phyloP scores from a whole-genome alignment of 2,113 vertebrate species.

The Pristiophorus japonicus region DNA sequence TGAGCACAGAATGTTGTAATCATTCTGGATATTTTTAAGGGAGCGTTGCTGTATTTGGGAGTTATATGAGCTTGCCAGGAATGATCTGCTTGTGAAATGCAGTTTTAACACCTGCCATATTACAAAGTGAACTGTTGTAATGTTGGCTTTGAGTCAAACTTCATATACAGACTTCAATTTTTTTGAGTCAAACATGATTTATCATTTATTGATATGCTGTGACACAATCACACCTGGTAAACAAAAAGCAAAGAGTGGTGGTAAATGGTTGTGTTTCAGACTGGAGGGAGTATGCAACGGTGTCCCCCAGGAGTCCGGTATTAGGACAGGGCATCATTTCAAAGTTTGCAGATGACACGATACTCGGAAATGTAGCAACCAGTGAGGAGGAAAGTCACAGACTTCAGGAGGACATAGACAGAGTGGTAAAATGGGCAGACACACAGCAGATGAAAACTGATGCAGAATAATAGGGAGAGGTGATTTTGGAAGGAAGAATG shows the following conservation, averaged over 20 bases:
- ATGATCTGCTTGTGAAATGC: not conserved
- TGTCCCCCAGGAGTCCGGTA: not conserved
- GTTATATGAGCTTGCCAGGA: not conserved
- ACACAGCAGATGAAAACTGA: not conserved
- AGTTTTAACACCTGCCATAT: not conserved
- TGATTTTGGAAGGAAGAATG: not conserved
- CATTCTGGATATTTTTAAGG: not conserved
- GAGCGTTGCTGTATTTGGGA: not conserved
- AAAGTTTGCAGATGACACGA: not conserved
- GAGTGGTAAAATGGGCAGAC: not conserved
- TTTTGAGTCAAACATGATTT: not conserved
- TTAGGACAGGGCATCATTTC: not conserved
- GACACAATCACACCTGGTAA: not conserved
- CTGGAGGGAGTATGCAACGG: not conserved
- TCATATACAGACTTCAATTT: not conserved
- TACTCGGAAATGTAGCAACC: not conserved
- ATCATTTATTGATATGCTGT: not conserved
- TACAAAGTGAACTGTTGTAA: not conserved
- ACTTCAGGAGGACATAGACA: not conserved
- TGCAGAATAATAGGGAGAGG: not conserved
- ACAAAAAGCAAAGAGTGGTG: not conserved
- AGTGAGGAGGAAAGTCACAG: not conserved
- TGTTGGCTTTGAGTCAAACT: not conserved
- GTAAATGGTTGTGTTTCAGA: not conserved
- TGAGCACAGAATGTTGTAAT: not conserved